Conservation (phyloP, 1,140 invertebrate species). For the Lasioglossum baleicum region DNA sequence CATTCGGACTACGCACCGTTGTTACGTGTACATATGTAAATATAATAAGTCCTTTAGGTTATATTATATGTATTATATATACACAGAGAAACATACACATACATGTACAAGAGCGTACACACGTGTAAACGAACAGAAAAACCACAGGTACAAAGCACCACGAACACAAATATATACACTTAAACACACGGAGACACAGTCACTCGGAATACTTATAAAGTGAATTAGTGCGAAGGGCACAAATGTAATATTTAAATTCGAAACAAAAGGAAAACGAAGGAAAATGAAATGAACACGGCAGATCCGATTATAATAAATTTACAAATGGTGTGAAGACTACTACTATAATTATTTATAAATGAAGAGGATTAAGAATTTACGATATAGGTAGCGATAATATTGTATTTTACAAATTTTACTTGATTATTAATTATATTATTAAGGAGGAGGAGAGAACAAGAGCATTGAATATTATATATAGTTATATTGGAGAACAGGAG, state of each 20-base stretch:
- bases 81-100: slow-evolving; percentile 13
- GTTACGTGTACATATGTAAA: slow-evolving; percentile 79
- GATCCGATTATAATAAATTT: slow-evolving; percentile 74
- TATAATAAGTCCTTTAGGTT: slow-evolving; percentile 77
- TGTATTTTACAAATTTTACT: slow-evolving; percentile 81
- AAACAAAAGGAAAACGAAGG: slow-evolving; percentile 52
- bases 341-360: slow-evolving; percentile 79
- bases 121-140: neutral
- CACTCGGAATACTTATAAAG: slow-evolving; percentile 70
- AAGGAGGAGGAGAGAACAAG: slow-evolving; percentile 57
- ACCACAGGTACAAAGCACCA: too few relatives aligned
- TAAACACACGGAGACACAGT: slow-evolving; percentile 51
- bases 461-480: slow-evolving; percentile 53
- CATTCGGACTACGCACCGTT: slow-evolving; percentile 66
- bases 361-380: slow-evolving; percentile 76
- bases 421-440: slow-evolving; percentile 67
- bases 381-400: slow-evolving; percentile 75
- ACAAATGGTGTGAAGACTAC: slow-evolving; percentile 79
- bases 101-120: neutral
- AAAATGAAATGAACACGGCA: slow-evolving; percentile 58
- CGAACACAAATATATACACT: too few relatives aligned
- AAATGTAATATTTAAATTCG: slow-evolving; percentile 78
- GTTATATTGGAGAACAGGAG: slow-evolving; percentile 74
- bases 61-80: slow-evolving; percentile 72
- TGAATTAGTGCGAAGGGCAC: slow-evolving; percentile 77